phyloP scores from a whole-genome alignment of 2,113 vertebrate species.

The Meles meles region DNA sequence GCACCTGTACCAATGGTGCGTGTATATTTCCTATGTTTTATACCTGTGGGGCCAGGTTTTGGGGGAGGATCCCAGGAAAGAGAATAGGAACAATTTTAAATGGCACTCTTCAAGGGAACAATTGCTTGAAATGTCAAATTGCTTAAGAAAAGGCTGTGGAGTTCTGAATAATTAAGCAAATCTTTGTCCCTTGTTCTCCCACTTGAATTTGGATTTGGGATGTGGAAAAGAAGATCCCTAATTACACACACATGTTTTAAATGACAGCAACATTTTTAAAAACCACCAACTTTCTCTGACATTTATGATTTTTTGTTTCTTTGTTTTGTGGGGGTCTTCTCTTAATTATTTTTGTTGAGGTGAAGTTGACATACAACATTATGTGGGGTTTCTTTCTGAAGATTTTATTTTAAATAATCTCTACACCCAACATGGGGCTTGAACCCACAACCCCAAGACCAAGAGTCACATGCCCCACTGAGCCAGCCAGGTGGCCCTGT shows the following conservation, averaged over 20 bases:
- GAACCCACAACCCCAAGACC: too few relatives aligned
- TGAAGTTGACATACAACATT: background rate
- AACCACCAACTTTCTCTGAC: background rate
- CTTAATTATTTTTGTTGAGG: background rate
- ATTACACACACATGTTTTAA: background rate
- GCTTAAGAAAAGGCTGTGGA: background rate
- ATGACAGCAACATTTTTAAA: background rate
- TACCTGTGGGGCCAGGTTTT: background rate
- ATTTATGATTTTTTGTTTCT: background rate
- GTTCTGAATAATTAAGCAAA: background rate
- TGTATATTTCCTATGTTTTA: background rate
- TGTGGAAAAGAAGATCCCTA: background rate
- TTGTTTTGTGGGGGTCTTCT: background rate
- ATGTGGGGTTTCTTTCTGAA: background rate
- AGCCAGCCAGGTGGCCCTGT: too few relatives aligned
- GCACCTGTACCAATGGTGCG: background rate
- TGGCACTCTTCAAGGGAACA: background rate
- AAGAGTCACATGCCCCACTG: too few relatives aligned
- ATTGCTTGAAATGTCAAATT: background rate
- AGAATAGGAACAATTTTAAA: conserved; percentile 6
- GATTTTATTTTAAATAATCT: too few relatives aligned
- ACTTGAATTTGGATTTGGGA: conserved; percentile 5
- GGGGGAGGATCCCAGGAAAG: background rate
- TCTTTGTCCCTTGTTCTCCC: background rate
- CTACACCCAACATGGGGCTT: too few relatives aligned